Evolutionary conservation across 1,140 invertebrate genomes (phyloP), one percentile per base, ranked within the genome.

Genomic region (Trichonephila inaurata): DNA sequence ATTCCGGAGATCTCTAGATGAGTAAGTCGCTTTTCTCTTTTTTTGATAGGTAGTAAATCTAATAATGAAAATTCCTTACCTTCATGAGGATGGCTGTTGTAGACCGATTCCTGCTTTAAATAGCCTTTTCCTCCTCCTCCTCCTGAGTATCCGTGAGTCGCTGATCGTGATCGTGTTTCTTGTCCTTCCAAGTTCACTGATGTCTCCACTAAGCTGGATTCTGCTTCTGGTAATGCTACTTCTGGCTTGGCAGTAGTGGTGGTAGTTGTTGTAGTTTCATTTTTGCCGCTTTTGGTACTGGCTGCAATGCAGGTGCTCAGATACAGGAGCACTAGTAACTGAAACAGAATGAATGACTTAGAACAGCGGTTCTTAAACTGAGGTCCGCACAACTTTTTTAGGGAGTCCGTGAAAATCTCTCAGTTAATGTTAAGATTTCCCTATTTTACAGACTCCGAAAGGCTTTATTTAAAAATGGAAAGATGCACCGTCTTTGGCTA

Each of bases 181-280:
- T 91, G 89, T 21, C 69, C 89, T 12, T 91, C 69, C 6, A 91
- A 62, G 24, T 81, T 61, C 5, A 91, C 77, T 89, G 87, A 40
- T 12, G 89, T 91, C 24, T 91, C 89, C 1, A 91, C 89, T 8
- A 82, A 24, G 10, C 24, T 40, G 21, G 69, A 60, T 40, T 81
- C 89, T 19, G 89, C 69, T 62, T 61, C 69, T 21, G 82, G 51
- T 6, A 60, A 83, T 18, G 16, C 16, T 2, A 24, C 33, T 88
- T 60, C 89, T 33, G n/a, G 40, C 6, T 61, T 66, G 14, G 40
- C 16, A 8, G n/a, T 77, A 21, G 51, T 61, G 16, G 89, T 91
- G n/a, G 44, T 82, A 24, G 89, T 77, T 81, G 21, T 33, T 81
- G 10, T 19, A 0, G 89, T 77, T 61, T 58, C 60, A 40, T 91